Base-by-base conservation (phyloP, 92 coral and sea anemone genomes). In the Zoanthus sansibaricus region DNA sequence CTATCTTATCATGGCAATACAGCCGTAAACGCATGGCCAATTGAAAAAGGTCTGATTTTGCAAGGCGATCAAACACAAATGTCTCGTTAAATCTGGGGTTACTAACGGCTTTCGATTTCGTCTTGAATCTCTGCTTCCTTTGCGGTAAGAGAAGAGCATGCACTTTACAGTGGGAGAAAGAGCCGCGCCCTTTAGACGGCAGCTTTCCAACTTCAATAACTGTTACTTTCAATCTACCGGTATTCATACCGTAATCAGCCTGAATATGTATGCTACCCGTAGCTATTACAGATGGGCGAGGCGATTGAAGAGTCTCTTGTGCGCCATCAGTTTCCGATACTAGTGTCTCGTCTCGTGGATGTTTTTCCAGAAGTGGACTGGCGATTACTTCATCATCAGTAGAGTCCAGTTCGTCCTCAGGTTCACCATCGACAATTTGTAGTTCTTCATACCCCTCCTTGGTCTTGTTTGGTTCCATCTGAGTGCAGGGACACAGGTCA, bases 101-200 rank as follows among this genome's bases (percentile, higher is more conserved):
- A 31, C 92, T 86, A 46, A 95, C 87, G 59, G 94, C 82, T 54
- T 90, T 88, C 16, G 95, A 44, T 86, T 95, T 97, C 74, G 94
- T 97, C 84, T 95, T 97, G 70, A 95, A 93, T 30, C 98, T 94
- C 61, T 97, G 99, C 69, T 83, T 92, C 56, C 90, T 95, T 51
- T 89, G 92, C 13, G 99, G 99, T 0, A 97, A 90, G 6, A 95
- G 92, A 15, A 93, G 82, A 20, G 94, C 94, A 86, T 97, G 99
- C 59, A 97, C 89, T 17, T 83, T 88, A 69, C 93, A 97, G n/a
- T 95, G 91, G 1, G 92, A 78, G 25, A 92, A 91, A 3, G 98
- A 97, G n/a, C 99, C 97, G 45, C 95, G 98, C 66, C 95, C 95
- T 64, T 97, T 97, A 8, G 96, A 71, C 6, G 98, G 98, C 42